Base-by-base conservation (phyloP, 2,888 invertebrate species). In the Nasonia oneida region DNA sequence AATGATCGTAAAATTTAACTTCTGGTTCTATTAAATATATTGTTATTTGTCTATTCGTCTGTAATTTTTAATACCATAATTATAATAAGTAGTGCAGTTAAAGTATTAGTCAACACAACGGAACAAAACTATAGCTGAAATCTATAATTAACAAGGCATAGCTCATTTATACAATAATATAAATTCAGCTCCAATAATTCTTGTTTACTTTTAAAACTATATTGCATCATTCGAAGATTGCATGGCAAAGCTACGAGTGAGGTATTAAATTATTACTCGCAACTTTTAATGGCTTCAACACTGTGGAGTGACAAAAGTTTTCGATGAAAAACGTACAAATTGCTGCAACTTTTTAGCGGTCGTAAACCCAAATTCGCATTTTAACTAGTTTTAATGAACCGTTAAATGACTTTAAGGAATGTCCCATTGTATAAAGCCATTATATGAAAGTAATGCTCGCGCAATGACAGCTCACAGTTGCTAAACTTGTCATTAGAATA, bases 351-450 rank as follows among this genome's bases (percentile, higher is more conserved):
- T 67, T 33, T 67, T 14, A 67, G 39, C 23, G n/a, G n/a, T n/a
- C 73, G 12, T 73, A 73, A 73, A 73, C 42, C 73, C 12, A 73
- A 42, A 73, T 73, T 42, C 73, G 42, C 42, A 47, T 73, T 73
- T 73, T 42, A 73, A 73, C 42, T n/a, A 42, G 73, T n/a, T 73
- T 67, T 73, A 42, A 73, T 71, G 71, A 71, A 71, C 71, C 39
- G 39, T 37, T 39, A 71, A 71, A 71, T 71, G 39, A 71, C 33
- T 39, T 39, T 71, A 15, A 39, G 71, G 37, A 71, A 71, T 47
- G 47, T 71, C 18, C 39, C 71, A 71, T 42, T 73, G 47, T 39
- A 73, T 12, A 47, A 42, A 73, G 47, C n/a, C 23, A 73, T 73
- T 73, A 73, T 18, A 42, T 42, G 23, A 42, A 39, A 67, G 67